Base-by-base conservation (phyloP, 2,113 vertebrate species). In the Oreochromis spilurus region DNA sequence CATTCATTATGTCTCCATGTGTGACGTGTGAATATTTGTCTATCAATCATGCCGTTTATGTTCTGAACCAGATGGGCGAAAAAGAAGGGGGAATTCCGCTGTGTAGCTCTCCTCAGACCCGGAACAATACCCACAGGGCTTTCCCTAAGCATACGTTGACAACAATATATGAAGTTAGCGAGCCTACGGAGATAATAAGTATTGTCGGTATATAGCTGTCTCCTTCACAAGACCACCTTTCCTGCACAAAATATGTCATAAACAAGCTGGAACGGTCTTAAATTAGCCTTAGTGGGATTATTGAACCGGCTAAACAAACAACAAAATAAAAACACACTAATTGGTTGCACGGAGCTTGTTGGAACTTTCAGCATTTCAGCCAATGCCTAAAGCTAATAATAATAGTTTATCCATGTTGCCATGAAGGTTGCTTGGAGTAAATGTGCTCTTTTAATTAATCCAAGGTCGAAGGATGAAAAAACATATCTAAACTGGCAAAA, bases 41-140 rank as follows among this genome's bases (percentile, higher is more conserved):
- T 43, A 60, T 77, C 62, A 40, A 62, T 17, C 24, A 9, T 89
- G 19, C 82, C 16, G 87, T 91, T 84, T 84, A 81, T 88, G 54
- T 52, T 79, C 31, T 16, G 36, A 90, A 94, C 79, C 88, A 93
- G 85, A 84, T 89, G 86, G 75, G 8, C 6, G 6, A 67, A 78
- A 38, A 75, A 84, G 24, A 43, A 79, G 34, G 92, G 92, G 93
- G 29, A 87, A 91, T 94, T 94, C 89, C 91, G 60, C 45, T 77
- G 77, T 48, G 9, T n/a, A 78, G 52, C 21, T 82, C 31, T 34
- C 11, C 43, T 83, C 16, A 90, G 79, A 84, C 45, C 38, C 16
- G 11, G 19, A 82, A 86, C 38, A 83, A 75, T 45, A 86, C 60
- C 80, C 70, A 7, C 16, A 84, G 79, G 79, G 84, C 65, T 87